Base-by-base conservation (phyloP, 92 coral and sea anemone species). In the Montipora capitata region DNA sequence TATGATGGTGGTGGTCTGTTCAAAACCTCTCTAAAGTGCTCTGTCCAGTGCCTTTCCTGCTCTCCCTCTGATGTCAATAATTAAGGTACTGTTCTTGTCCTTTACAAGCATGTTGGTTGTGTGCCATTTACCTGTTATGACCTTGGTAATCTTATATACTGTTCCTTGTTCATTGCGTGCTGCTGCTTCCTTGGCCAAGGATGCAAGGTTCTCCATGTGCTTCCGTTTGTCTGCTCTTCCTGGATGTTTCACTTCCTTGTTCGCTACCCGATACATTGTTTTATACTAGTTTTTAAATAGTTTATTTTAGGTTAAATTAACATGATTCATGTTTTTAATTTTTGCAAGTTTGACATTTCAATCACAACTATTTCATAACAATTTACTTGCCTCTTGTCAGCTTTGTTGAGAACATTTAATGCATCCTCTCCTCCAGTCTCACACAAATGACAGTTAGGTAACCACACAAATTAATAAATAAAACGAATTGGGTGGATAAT, bases 81-180 rank as follows among this genome's bases (percentile, higher is more conserved):
- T 11, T 2, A 69, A 14, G 42, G 68, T 66, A 3, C 87, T 67
- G 67, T 82, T 59, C 48, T 82, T 76, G 57, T 38, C 86, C 63
- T 81, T 81, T 15, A 81, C 77, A 64, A 10, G 77, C 49, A 71
- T 35, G 38, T 49, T 44, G 52, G 61, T 43, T 48, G 76, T 51
- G 67, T 54, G 74, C 35, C 48, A 82, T 68, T 58, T 83, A 5
- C 79, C 66, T 48, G 16, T 49, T 5, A 62, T 61, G 43, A 35
- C 7, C 58, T 70, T 72, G 78, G 78, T 83, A 3, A 82, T 72
- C 77, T 82, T 82, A 27, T 27, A 27, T 4, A 71, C 68, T 52
- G 65, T 75, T 20, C 80, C 80, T 52, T 75, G 65, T 5, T 75
- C 80, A 18, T 52, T 52, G 15, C 45, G 45, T 18, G 0, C 15